Base-by-base conservation (phyloP, 2,113 vertebrate species). In the Mastomys coucha region DNA sequence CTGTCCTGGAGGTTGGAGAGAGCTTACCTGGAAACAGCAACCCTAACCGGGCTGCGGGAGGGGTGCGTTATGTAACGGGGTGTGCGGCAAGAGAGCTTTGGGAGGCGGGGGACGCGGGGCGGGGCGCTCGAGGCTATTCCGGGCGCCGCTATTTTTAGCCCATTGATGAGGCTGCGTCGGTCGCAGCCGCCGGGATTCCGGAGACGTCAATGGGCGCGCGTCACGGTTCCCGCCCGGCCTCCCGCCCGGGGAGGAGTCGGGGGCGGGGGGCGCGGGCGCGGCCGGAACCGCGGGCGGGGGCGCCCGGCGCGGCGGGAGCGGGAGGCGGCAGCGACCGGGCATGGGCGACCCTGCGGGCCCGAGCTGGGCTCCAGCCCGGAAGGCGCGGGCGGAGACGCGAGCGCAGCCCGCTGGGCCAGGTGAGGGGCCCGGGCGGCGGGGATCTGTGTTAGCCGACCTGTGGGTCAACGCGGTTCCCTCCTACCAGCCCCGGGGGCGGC, bases 131-230 rank as follows among this genome's bases (percentile, higher is more conserved):
- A 60, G 36, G 94, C 96, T 97, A 97, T 98, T 98, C 97, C 81
- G 96, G 95, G 88, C 86, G 2, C 49, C 53, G 95, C 98, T 99
- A 98, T 98, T 98, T 99, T 98, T 99, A 98, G 98, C 97, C 94
- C 76, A 98, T 98, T 98, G 98, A 98, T 96, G 98, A 94, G 97
- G 96, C 85, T 81, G 96, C 91, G 96, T 91, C 97, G 93, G 94
- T 97, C 56, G 97, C 58, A 88, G 96, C 97, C 96, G 95, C 97
- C 96, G 99, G 99, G 98, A 99, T 99, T 99, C 99, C 98, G 98
- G 92, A 96, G 98, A 98, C 98, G 98, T 99, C 99, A 98, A 97
- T 96, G 96, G 72, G 28, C 97, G 49, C 78, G 73, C 94, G 97
- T 98, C 98, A 99, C 98, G 98, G 89, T 90, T 96, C 93, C 96